Percentiles rank a stretch among this genome's conserved stretches.
These are phyloP conservation scores for Psilopogon haemacephalus DNA, from an alignment of 2,113 vertebrate genomes.

Conservation along the genomic window DNA sequence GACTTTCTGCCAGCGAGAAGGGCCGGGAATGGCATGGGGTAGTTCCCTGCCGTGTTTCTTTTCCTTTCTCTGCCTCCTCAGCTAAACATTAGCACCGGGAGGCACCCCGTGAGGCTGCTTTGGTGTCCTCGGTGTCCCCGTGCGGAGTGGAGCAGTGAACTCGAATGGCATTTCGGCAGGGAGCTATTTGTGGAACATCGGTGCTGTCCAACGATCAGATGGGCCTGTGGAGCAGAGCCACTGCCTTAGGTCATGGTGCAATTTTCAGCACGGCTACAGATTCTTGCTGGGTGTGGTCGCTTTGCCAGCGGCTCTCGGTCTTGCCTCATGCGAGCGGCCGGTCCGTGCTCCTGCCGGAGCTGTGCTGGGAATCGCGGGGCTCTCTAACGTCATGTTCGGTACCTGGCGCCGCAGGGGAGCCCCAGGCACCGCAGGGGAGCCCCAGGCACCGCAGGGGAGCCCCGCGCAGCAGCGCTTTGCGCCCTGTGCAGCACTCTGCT, in stretches of 20 bases:
- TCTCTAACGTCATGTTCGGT: not conserved
- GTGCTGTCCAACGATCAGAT: conserved; percentile 30
- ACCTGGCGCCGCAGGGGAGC: not conserved
- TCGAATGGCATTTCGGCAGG: conserved; percentile 1
- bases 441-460: not conserved
- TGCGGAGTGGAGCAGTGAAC: not conserved
- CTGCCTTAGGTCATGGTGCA: conserved; percentile 48
- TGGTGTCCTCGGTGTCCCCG: not conserved
- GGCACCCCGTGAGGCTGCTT: not conserved
- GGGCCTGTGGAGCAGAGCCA: conserved; percentile 14
- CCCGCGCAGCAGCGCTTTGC: not conserved
- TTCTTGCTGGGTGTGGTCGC: conserved; percentile 54
- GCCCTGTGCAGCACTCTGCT: not conserved
- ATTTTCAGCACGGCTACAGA: conserved; percentile 1
- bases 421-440: not conserved
- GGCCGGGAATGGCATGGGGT: not conserved
- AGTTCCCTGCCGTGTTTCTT: not conserved
- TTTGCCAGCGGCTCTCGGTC: not conserved
- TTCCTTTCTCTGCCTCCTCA: not conserved
- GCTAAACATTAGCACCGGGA: not conserved
- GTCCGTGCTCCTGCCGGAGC: not conserved
- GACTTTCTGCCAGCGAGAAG: accelerated
- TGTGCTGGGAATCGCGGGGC: not conserved
- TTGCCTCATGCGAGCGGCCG: conserved; percentile 11
- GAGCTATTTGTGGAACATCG: conserved; percentile 51